Evolutionary conservation across 2,888 invertebrate genomes (phyloP).

Genomic region (Dexiosoma caninum): DNA sequence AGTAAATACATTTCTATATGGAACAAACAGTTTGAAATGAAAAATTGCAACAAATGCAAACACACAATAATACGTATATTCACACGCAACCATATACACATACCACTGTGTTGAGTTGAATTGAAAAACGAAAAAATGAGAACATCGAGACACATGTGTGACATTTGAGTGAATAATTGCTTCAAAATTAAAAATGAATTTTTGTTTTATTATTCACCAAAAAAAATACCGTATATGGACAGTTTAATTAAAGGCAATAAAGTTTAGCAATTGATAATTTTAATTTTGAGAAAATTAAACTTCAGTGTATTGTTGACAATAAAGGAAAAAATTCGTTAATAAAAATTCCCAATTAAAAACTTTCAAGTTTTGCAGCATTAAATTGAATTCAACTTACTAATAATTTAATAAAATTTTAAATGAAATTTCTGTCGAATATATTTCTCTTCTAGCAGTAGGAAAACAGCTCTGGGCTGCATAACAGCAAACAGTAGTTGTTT

Average conservation of each 20-base stretch:
- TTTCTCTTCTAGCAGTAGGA: too few relatives aligned
- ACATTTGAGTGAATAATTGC: constrained; percentile 62
- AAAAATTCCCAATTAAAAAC: too few relatives aligned
- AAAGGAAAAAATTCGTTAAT: too few relatives aligned
- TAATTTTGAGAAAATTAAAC: too few relatives aligned
- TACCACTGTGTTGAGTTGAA: neutral
- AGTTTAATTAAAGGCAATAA: neutral
- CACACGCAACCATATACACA: neutral
- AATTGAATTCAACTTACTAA: too few relatives aligned
- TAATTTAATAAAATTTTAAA: too few relatives aligned
- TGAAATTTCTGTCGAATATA: too few relatives aligned
- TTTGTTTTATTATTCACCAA: neutral
- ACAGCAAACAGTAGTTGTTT: too few relatives aligned
- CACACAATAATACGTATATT: neutral
- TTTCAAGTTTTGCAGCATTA: too few relatives aligned
- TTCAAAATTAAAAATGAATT: constrained; percentile 26
- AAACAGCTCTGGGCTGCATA: too few relatives aligned
- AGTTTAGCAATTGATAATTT: neutral
- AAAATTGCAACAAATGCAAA: constrained; percentile 6
- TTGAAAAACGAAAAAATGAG: neutral
- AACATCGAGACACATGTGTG: constrained; percentile 48
- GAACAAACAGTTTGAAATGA: constrained; percentile 40
- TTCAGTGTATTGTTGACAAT: too few relatives aligned
- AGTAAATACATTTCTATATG: constrained; percentile 21
- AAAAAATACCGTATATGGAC: constrained; percentile 3